A percentile compares a stretch with the other conserved stretches of the same genome.
These are phyloP conservation scores for Drosophila siamana DNA, from an alignment of 2,888 invertebrate genomes.

Conservation along the genomic window DNA sequence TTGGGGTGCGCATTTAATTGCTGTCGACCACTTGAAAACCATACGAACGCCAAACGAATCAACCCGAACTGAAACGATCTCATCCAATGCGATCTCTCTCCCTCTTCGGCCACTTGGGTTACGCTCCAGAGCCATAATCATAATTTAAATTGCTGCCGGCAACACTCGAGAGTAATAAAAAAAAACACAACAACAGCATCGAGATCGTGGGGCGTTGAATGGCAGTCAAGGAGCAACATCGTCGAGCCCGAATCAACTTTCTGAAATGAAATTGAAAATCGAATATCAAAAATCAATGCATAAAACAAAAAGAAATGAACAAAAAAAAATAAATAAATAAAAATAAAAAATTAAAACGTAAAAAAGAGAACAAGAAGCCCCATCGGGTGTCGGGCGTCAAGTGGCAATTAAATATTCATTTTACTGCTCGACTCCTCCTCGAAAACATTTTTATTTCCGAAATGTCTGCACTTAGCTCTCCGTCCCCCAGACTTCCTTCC, in stretches of 20 bases:
- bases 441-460: slow-evolving; percentile 30
- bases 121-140: slow-evolving; percentile 65
- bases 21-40: slow-evolving; percentile 52
- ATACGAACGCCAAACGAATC: slow-evolving; percentile 7
- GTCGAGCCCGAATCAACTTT: slow-evolving; percentile 29
- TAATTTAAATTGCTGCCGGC: slow-evolving; percentile 68
- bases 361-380: slow-evolving; percentile 11
- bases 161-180: slow-evolving; percentile 62
- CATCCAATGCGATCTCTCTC: slow-evolving; percentile 10
- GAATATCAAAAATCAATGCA: slow-evolving; percentile 43
- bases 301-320: neutral
- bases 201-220: slow-evolving; percentile 35
- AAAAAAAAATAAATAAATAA: slow-evolving; percentile 1
- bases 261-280: slow-evolving; percentile 36
- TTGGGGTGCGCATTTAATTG: slow-evolving; percentile 47
- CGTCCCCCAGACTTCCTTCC: neutral
- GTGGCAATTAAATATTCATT: slow-evolving; percentile 69
- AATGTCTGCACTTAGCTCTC: slow-evolving; percentile 47
- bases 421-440: slow-evolving; percentile 59
- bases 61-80: neutral
- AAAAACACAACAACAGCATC: slow-evolving; percentile 12
- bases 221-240: slow-evolving; percentile 24
- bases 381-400: slow-evolving; percentile 61
- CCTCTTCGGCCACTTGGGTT: slow-evolving; percentile 52
- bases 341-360: slow-evolving; percentile 10